A percentile compares a stretch with the other conserved stretches of the same genome.
Conservation (phyloP, 2,797 vertebrate species). For the Enteromius afrohamiltoni region DNA sequence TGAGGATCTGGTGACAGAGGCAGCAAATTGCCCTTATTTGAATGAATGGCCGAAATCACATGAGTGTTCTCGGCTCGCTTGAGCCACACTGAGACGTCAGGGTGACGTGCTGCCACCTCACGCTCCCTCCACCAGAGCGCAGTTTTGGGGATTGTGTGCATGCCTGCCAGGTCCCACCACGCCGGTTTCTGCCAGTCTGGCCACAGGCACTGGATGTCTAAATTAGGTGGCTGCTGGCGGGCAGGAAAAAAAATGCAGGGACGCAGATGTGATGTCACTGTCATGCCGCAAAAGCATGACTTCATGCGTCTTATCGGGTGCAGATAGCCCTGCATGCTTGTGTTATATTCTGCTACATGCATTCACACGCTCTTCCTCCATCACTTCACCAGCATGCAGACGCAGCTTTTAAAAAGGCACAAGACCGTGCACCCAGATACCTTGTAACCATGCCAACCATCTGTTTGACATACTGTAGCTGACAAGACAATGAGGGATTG, state of each 20-base stretch:
- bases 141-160: neutral
- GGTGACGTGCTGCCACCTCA: slow-evolving; percentile 52
- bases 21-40: slow-evolving; percentile 37
- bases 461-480: slow-evolving; percentile 59
- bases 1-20: slow-evolving; percentile 35
- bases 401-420: slow-evolving; percentile 60
- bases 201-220: slow-evolving; percentile 65
- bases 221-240: slow-evolving; percentile 70
- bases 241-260: slow-evolving; percentile 13
- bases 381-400: slow-evolving; percentile 35
- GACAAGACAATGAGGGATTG: slow-evolving; percentile 58
- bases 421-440: slow-evolving; percentile 52
- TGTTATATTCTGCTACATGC: slow-evolving; percentile 60
- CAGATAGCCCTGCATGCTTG: slow-evolving; percentile 61
- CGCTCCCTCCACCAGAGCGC: neutral
- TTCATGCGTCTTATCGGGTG: slow-evolving; percentile 69
- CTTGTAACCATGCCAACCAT: slow-evolving; percentile 59
- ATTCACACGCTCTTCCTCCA: slow-evolving; percentile 37
- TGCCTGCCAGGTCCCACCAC: slow-evolving; percentile 14
- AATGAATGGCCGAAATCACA: slow-evolving; percentile 36
- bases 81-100: slow-evolving; percentile 64
- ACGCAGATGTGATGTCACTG: slow-evolving; percentile 70
- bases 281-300: slow-evolving; percentile 74
- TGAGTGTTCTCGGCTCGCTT: slow-evolving; percentile 40
- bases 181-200: slow-evolving; percentile 49